These are phyloP conservation scores for Patiria pectinifera DNA, from an alignment of 53 echinoderm and acorn worm genomes.

Conservation along the genomic window DNA sequence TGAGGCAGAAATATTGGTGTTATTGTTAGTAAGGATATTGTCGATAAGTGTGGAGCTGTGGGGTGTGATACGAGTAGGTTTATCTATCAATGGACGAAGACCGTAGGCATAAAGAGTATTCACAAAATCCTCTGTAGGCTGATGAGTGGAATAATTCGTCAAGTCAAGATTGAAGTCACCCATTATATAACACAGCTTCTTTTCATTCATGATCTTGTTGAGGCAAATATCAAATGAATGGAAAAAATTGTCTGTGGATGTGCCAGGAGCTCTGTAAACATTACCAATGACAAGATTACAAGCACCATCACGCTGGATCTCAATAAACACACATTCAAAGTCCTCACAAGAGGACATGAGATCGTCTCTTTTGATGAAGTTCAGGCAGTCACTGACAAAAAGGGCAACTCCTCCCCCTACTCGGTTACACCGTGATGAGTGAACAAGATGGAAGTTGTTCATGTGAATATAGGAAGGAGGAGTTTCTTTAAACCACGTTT, in stretches of 20 bases:
- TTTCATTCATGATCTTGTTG: neutral
- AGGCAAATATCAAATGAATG: conserved; percentile 10
- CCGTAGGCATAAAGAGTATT: conserved; percentile 37
- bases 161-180: conserved; percentile 52
- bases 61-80: conserved; percentile 44
- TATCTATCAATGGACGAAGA: conserved; percentile 33
- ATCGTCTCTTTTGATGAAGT: no score
- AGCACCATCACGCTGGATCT: no score
- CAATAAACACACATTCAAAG: no score
- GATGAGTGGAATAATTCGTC: neutral
- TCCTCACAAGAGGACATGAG: no score
- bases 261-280: conserved; percentile 8
- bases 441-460: no score
- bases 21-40: conserved; percentile 43
- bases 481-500: no score
- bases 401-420: no score
- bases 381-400: no score
- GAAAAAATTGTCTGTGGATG: conserved; percentile 8
- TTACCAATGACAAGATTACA: neutral
- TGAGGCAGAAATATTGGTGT: neutral
- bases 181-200: conserved; percentile 37
- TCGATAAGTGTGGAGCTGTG: conserved; percentile 51
- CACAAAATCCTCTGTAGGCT: conserved; percentile 16
- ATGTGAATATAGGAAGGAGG: no score
- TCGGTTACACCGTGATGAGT: no score